Conservation (phyloP, 2,888 invertebrate species). For the Ptychoptera albimana region DNA sequence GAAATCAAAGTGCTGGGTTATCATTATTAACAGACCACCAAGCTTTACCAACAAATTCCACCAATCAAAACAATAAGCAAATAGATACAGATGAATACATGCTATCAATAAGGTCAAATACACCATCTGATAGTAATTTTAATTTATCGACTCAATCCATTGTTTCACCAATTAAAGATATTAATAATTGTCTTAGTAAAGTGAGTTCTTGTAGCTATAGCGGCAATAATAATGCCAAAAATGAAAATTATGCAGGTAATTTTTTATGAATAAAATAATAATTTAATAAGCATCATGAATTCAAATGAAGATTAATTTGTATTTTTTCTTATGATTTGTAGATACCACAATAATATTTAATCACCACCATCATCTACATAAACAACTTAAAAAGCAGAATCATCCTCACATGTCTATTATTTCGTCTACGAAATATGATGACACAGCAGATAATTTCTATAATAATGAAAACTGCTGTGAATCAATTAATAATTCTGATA, state of each 20-base stretch:
- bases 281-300: no score
- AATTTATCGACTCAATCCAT: constrained; percentile 4
- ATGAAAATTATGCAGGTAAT: no score
- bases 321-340: background rate
- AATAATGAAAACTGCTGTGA: background rate
- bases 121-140: constrained; percentile 1
- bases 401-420: no score
- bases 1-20: background rate
- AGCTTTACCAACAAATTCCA: background rate
- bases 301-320: no score
- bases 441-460: no score
- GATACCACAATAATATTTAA: constrained; percentile 6
- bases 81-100: no score
- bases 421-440: no score
- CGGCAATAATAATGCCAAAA: no score
- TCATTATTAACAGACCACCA: background rate
- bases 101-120: background rate
- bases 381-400: no score
- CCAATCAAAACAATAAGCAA: no score
- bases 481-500: background rate
- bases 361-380: background rate
- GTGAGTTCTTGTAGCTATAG: no score
- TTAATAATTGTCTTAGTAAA: background rate
- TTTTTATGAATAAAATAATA: no score
- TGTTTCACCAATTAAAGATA: constrained; percentile 2